These are phyloP conservation scores for Musca domestica DNA, from an alignment of 1,140 invertebrate species.

Conservation along the genomic window DNA sequence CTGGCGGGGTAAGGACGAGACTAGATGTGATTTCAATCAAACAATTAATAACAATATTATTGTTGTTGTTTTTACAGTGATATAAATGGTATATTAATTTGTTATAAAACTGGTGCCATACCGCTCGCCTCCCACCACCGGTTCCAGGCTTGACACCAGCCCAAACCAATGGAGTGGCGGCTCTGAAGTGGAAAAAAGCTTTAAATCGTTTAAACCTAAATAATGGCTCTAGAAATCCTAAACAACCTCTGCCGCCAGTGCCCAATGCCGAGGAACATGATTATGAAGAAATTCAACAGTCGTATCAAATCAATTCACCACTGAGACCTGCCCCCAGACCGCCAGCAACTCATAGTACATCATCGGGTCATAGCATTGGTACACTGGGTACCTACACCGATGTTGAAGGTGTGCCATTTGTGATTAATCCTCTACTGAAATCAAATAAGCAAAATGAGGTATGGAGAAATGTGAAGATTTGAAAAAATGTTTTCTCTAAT, in stretches of 20 bases:
- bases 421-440: conserved; percentile 38
- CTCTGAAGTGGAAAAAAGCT: conserved; percentile 48
- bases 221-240: conserved; percentile 31
- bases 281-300: conserved; percentile 62
- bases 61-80: conserved; percentile 59
- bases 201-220: conserved; percentile 49
- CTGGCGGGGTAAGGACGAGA: conserved; percentile 46
- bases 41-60: conserved; percentile 28
- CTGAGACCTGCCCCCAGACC: conserved; percentile 62
- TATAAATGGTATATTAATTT: conserved; percentile 72
- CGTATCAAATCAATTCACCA: conserved; percentile 52
- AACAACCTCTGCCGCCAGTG: conserved; percentile 39
- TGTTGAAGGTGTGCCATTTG: conserved; percentile 66
- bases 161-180: neutral
- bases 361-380: conserved; percentile 43
- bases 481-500: neutral
- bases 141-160: conserved; percentile 34
- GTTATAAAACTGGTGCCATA: conserved; percentile 68
- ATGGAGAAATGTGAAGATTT: conserved; percentile 10
- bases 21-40: neutral
- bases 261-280: conserved; percentile 56
- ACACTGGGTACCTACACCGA: conserved; percentile 55
- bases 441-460: conserved; percentile 33
- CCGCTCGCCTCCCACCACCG: conserved; percentile 54
- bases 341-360: conserved; percentile 47